Base-by-base conservation (phyloP, 2,888 invertebrate species). In the Vesta saturnalis region DNA sequence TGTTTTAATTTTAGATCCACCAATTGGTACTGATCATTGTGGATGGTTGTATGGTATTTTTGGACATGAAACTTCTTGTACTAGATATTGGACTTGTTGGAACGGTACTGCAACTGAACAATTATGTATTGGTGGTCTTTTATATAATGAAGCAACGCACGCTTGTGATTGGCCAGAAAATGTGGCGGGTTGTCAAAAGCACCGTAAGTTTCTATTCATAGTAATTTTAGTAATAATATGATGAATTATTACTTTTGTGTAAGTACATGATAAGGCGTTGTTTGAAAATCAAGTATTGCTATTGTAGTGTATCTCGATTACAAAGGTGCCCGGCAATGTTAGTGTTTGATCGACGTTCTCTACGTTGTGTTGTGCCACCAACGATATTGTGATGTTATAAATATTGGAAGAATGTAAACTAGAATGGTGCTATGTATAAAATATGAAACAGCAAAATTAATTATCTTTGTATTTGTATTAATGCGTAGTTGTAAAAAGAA, bases 121-220 rank as follows among this genome's bases (percentile, higher is more conserved):
- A 83, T 90, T 95, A 60, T 96, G 96, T 84, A 95, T 95, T 79
- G 95, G 95, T 19, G 95, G 95, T 0, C 88, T 96, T 54, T 87
- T 96, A 21, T 96, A 95, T 87, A 95, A 95, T 81, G 95, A 96
- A 84, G 90, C 92, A 77, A 93, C 94, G 0, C 94, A 95, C 83
- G 94, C 95, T 56, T 96, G 96, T 82, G 96, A 96, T 84, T 96
- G 95, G 95, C 96, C 96, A 0, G 95, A 95, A 80, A 95, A 95
- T 82, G 95, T 96, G 0, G 94, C 94, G 61, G 95, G 95, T 61
- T 96, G 96, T 81, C 95, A 96, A 83, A 95, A 96, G 81, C 96
- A 96, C 86, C 95, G 95, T 95, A 84, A 92, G 94, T 90, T n/a
- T n/a, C n/a, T n/a, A n/a, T n/a, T n/a, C n/a, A n/a, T n/a, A n/a